Conservation (phyloP, 2,113 vertebrate species). For the Chlorodrepanis virens region DNA sequence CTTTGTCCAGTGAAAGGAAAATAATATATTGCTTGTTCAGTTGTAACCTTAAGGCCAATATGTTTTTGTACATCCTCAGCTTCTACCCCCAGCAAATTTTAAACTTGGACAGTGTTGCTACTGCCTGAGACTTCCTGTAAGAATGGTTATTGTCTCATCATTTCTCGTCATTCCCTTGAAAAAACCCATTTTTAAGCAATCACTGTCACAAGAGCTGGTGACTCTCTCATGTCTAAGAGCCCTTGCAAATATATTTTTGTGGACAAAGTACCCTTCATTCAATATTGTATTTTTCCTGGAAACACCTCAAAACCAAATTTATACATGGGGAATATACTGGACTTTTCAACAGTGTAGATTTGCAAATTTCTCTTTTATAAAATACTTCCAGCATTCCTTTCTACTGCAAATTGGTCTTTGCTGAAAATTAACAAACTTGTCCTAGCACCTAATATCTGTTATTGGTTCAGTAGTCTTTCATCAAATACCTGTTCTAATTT, state of each 20-base stretch:
- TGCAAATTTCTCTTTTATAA: neutral
- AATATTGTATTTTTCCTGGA: constrained; percentile 17
- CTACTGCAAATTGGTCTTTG: neutral
- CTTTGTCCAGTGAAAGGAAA: neutral
- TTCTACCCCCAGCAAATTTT: neutral
- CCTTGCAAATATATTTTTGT: neutral
- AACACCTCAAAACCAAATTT: neutral
- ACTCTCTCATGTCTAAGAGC: neutral
- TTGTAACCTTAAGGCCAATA: neutral
- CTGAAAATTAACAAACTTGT: neutral
- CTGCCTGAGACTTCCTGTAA: neutral
- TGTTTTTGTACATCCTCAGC: neutral
- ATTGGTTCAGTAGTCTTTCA: neutral
- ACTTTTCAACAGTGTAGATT: neutral
- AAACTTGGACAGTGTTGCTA: neutral
- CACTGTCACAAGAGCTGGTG: constrained; percentile 7
- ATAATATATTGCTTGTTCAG: neutral
- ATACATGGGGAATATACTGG: neutral
- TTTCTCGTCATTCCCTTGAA: neutral
- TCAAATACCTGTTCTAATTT: neutral
- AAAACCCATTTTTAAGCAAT: constrained; percentile 9
- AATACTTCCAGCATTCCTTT: neutral
- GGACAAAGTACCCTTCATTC: constrained; percentile 6
- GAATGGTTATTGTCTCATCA: neutral
- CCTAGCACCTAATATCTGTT: neutral